Base-by-base conservation (phyloP, 2,888 invertebrate species). In the Cistogaster globosa region DNA sequence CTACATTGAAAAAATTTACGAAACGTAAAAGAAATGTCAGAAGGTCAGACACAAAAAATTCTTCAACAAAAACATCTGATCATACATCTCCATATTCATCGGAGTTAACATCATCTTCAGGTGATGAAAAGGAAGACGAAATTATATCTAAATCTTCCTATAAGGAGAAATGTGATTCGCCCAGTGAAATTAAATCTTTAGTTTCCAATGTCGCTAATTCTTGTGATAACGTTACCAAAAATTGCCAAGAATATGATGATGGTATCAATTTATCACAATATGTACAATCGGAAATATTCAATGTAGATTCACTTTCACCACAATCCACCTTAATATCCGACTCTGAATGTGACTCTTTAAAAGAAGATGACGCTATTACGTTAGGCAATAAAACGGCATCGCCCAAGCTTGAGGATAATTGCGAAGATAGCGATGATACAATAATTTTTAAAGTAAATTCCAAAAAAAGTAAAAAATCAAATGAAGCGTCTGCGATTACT, bases 181-280 rank as follows among this genome's bases (percentile, higher is more conserved):
- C 53, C 51, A 80, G 32, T 14, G 71, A 78, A 45, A 74, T 60
- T 2, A 82, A 71, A 71, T 58, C 63, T 57, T 2, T 67, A n/a
- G 7, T 65, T 14, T 7, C 26, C 7, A 8, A n/a, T 51, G 22
- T 26, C 11, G 48, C 12, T n/a, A 42, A 58, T 42, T 36, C n/a
- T 26, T 74, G 45, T 12, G n/a, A 45, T 32, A 63, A 22, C 7
- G 20, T 36, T 20, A 1, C 38, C 20, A 72, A 69, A 58, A 26
- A 65, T 22, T 71, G 80, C 2, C 72, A 79, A 4, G 88, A 89
- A 42, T 90, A 89, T 72, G 88, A 87, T 65, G 90, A 90, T 86
- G 89, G 88, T n/a, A 88, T 90, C 38, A 86, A 89, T 68, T 78
- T 90, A 20, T 86, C 87, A 0, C 89, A 89, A 63, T 90, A 88